Base-by-base conservation (phyloP, 2,113 vertebrate species). In the Laterallus jamaicensis region DNA sequence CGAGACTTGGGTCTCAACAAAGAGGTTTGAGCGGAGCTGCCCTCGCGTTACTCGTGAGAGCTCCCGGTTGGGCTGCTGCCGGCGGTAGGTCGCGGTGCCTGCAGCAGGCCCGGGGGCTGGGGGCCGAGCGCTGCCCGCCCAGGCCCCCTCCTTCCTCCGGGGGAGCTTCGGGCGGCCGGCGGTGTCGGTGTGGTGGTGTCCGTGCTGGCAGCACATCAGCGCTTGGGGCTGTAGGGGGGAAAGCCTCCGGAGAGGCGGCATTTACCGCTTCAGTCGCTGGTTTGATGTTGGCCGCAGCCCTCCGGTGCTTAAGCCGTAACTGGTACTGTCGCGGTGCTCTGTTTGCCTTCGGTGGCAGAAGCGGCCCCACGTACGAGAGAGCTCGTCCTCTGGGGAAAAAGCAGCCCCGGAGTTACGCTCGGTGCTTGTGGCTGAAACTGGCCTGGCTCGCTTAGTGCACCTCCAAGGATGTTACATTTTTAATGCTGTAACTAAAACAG, bases 401-500 rank as follows among this genome's bases (percentile, higher is more conserved):
- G 2, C 18, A 40, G 11, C 50, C n/a, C 40, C 37, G 0, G 86
- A 82, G 63, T 62, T 47, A 12, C 81, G 63, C 70, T 19, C 39
- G 39, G 25, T 79, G 89, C 63, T 37, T 37, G 74, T 56, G 63
- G 28, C 50, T 85, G 80, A 86, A 58, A 19, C 40, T 83, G 62
- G 68, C 78, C 37, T n/a, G 54, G 56, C 86, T 92, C 39, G 49
- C 26, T 16, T 49, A 6, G 78, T 3, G 2, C 55, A 3, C 79
- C 66, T 75, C 35, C 29, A 52, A 86, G 71, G 88, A 90, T 82
- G 64, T 52, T 95, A 4, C 87, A 59, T 96, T 89, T 88, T 95
- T 90, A 84, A 96, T 93, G 73, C 35, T 82, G 70, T 95, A 95
- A 93, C 90, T 69, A 59, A 95, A 95, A 77, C 66, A 93, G 74